These are phyloP conservation scores for Numenius phaeopus DNA, from an alignment of 2,797 vertebrate genomes.

Conservation along the genomic window DNA sequence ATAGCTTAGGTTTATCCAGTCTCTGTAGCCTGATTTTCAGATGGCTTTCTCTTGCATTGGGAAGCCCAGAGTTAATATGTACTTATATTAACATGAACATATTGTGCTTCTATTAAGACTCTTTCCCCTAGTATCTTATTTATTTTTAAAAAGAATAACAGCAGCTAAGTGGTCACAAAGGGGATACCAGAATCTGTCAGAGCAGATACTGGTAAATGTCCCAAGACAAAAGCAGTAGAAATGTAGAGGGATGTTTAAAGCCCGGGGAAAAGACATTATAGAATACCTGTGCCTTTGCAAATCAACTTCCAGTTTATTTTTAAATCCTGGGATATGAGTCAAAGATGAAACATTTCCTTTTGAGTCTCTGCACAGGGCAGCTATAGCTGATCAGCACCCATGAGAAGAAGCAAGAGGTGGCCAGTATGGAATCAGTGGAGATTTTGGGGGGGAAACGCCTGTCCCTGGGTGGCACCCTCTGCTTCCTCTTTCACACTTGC, in stretches of 20 bases:
- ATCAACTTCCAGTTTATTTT: slow-evolving; percentile 5
- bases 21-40: neutral
- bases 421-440: neutral
- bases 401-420: neutral
- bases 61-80: slow-evolving; percentile 10
- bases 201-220: neutral
- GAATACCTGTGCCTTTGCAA: neutral
- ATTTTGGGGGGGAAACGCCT: rapidly evolving
- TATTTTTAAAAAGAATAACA: neutral
- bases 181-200: neutral
- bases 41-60: neutral
- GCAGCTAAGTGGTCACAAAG: neutral
- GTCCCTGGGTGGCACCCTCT: rapidly evolving
- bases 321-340: neutral
- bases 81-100: neutral
- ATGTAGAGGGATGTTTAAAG: neutral
- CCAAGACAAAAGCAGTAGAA: neutral
- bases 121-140: neutral
- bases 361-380: neutral
- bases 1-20: neutral
- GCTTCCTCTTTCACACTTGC: neutral
- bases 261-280: neutral
- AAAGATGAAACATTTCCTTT: neutral
- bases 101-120: slow-evolving; percentile 14
- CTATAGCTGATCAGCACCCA: neutral